Conservation (phyloP, 1,140 invertebrate genomes). For the Camponotus floridanus region DNA sequence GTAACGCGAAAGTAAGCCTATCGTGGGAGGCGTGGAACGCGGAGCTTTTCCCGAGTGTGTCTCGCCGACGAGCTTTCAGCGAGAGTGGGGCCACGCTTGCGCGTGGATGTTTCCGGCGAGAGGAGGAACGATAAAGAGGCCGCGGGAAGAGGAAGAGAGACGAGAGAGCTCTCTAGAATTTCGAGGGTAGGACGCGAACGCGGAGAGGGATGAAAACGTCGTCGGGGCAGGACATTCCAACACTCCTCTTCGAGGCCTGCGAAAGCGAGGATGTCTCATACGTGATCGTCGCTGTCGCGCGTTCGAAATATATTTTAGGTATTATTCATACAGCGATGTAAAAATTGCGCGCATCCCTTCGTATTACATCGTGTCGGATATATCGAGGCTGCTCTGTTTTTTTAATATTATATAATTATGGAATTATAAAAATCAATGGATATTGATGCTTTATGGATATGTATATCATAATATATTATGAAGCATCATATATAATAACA, state of each 20-base stretch:
- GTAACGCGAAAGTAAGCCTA: conserved; percentile 80
- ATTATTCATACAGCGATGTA: neutral
- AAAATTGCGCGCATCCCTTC: neutral
- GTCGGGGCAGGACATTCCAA: conserved; percentile 70
- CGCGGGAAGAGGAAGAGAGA: conserved; percentile 51
- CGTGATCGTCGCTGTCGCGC: neutral
- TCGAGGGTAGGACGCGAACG: conserved; percentile 59
- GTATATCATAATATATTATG: neutral
- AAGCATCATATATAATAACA: neutral
- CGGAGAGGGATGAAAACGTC: conserved; percentile 60
- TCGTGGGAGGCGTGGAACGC: conserved; percentile 82
- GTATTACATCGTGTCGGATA: neutral
- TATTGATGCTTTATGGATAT: neutral
- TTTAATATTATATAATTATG: neutral
- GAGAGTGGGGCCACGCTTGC: conserved; percentile 78
- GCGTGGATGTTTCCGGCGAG: conserved; percentile 59
- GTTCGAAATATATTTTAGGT: neutral
- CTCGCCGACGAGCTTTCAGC: conserved; percentile 69
- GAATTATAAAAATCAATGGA: neutral
- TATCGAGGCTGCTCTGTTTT: neutral
- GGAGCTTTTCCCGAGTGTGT: conserved; percentile 75
- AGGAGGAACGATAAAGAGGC: conserved; percentile 41
- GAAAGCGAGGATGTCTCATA: conserved; percentile 55
- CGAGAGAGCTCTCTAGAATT: conserved; percentile 62
- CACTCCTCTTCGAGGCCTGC: conserved; percentile 73